These are phyloP conservation scores for Acrobasis repandana DNA, from an alignment of 2,888 invertebrate genomes.

Conservation along the genomic window DNA sequence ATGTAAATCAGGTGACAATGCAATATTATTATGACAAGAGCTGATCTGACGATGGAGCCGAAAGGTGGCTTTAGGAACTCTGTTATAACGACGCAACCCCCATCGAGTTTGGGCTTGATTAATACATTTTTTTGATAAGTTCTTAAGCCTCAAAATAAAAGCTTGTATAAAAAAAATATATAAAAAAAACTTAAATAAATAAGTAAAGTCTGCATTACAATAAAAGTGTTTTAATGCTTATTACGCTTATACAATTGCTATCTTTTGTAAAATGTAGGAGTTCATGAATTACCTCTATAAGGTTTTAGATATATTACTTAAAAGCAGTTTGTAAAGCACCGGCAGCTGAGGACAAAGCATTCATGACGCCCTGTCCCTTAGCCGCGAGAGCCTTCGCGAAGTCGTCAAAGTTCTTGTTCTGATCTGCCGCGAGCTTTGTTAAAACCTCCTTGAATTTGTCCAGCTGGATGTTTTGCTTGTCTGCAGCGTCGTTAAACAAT, in stretches of 20 bases:
- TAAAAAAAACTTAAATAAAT: too few relatives aligned
- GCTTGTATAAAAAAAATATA: too few relatives aligned
- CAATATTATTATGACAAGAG: too few relatives aligned
- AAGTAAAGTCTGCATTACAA: too few relatives aligned
- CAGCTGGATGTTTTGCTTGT: slow-evolving; percentile 36
- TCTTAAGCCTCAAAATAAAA: too few relatives aligned
- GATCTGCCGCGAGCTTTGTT: slow-evolving; percentile 42
- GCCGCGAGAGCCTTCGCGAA: slow-evolving; percentile 40
- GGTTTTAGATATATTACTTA: background rate
- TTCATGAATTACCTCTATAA: background rate
- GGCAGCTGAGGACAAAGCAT: slow-evolving; percentile 44
- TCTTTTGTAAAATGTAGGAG: background rate
- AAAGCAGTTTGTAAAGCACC: slow-evolving; percentile 38
- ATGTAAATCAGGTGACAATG: too few relatives aligned
- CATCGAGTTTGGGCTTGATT: too few relatives aligned
- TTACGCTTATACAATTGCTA: background rate
- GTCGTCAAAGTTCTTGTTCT: slow-evolving; percentile 39
- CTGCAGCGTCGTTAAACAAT: slow-evolving; percentile 41
- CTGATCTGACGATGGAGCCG: too few relatives aligned
- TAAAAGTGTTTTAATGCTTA: background rate
- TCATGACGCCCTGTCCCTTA: slow-evolving; percentile 43
- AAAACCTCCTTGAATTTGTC: slow-evolving; percentile 49
- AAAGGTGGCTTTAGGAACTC: too few relatives aligned
- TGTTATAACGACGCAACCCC: too few relatives aligned
- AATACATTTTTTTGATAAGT: too few relatives aligned